Evolutionary conservation across 2,113 vertebrate species (phyloP).

Genomic region (Rhodinocichla rosea): DNA sequence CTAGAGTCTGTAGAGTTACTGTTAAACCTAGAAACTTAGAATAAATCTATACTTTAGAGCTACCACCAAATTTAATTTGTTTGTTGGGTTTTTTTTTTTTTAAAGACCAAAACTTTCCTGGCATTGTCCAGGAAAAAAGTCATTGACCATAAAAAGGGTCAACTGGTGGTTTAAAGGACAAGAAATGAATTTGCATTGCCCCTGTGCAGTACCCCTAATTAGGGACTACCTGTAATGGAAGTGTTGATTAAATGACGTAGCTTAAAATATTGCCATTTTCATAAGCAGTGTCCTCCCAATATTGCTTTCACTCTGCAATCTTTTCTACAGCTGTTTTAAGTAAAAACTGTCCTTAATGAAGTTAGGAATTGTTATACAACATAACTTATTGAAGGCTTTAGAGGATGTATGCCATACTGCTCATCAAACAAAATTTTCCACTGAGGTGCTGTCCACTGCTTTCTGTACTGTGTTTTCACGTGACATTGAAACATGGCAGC

Average conservation of each 20-base stretch:
- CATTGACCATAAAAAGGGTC: neutral
- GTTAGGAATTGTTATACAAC: neutral
- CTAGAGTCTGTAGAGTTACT: neutral
- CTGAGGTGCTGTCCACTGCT: neutral
- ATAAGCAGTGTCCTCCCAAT: neutral
- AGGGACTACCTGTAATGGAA: neutral
- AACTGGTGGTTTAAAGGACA: neutral
- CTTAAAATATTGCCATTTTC: neutral
- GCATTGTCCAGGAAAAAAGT: no score
- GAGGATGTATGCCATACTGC: neutral
- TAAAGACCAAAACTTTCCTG: neutral
- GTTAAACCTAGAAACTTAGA: neutral
- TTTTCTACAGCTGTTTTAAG: neutral
- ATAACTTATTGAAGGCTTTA: neutral
- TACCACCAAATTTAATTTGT: neutral
- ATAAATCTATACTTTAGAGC: neutral
- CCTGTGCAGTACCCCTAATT: neutral
- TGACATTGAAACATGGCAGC: neutral
- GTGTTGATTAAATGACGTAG: neutral
- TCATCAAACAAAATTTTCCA: neutral
- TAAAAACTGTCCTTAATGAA: neutral
- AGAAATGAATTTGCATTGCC: neutral
- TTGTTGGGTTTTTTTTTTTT: fast-evolving
- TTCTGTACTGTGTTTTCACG: neutral
- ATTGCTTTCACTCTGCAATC: neutral